Evolutionary conservation across 1,140 invertebrate genomes (phyloP).

Genomic region (Trachymyrmex septentrionalis): DNA sequence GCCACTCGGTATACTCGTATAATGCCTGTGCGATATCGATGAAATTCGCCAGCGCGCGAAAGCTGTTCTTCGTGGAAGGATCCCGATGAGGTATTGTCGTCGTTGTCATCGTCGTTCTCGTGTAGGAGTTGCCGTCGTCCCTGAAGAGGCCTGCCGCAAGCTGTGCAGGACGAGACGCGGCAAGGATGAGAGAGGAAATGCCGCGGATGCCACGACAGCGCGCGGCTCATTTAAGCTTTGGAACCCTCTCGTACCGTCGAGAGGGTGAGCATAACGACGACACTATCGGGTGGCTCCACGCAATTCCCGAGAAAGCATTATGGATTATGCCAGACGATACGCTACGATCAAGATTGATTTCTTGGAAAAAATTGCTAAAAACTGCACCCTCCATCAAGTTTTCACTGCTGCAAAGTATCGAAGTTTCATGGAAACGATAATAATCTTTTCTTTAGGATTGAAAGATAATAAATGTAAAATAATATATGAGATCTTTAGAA

Average conservation of each 20-base stretch:
- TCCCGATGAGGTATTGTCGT: conserved; percentile 62
- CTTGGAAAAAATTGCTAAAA: neutral
- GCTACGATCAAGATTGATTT: neutral
- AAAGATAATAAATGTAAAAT: neutral
- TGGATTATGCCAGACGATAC: neutral
- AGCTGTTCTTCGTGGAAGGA: conserved; percentile 39
- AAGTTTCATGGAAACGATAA: neutral
- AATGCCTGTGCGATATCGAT: conserved; percentile 42
- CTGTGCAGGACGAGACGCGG: conserved; percentile 32
- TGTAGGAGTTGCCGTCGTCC: conserved; percentile 28
- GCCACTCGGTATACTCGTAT: conserved; percentile 29
- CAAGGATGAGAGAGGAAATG: conserved; percentile 42
- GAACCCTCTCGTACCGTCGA: conserved; percentile 39
- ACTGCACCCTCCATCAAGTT: neutral
- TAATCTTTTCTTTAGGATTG: neutral
- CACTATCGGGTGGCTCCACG: conserved; percentile 34
- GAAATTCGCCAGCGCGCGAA: conserved; percentile 47
- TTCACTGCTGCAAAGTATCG: neutral
- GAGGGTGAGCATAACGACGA: conserved; percentile 19
- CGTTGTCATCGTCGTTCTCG: conserved; percentile 39
- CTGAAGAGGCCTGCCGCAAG: conserved; percentile 43
- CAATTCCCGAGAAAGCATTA: neutral
- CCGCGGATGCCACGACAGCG: conserved; percentile 59
- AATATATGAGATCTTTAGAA: neutral
- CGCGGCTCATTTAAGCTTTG: conserved; percentile 67